phyloP scores from a whole-genome alignment of 2,888 invertebrate species.

The Cyclophora albipunctata region DNA sequence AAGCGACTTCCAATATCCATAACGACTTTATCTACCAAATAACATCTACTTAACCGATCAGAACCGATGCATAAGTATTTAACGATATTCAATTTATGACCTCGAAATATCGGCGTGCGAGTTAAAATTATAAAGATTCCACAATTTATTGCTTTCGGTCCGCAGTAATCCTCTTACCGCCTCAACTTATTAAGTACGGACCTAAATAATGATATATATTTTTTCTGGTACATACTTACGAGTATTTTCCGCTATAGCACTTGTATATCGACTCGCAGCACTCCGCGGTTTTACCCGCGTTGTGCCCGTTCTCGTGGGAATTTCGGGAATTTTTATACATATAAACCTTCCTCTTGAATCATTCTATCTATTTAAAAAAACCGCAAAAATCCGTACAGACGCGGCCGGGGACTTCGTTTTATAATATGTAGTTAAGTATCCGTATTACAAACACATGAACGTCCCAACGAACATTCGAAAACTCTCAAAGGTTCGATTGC shows the following conservation, averaged over 20 bases:
- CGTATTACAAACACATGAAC: not conserved
- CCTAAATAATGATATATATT: constrained; percentile 70
- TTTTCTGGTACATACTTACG: constrained; percentile 45
- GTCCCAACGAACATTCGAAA: constrained; percentile 7
- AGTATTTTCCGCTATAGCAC: constrained; percentile 12
- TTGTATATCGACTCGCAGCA: too few species aligned
- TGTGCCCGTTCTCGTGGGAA: too few species aligned
- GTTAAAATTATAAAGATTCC: constrained; percentile 73
- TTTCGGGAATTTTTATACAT: too few species aligned
- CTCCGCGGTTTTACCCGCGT: too few species aligned
- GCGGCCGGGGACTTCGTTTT: too few species aligned
- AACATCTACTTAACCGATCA: constrained; percentile 57
- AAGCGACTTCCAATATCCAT: constrained; percentile 12
- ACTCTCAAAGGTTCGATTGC: constrained; percentile 7
- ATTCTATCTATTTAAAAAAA: too few species aligned
- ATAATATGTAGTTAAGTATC: constrained; percentile 20
- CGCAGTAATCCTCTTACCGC: constrained; percentile 63
- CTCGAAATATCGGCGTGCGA: constrained; percentile 53
- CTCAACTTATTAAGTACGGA: constrained; percentile 69
- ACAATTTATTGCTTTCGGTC: constrained; percentile 58
- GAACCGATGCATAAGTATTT: constrained; percentile 48
- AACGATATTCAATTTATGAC: constrained; percentile 73
- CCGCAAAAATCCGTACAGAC: too few species aligned
- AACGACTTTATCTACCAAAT: constrained; percentile 62
- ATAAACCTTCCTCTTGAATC: too few species aligned